Evolutionary conservation across 2,113 vertebrate species (phyloP), one percentile per base, ranked within the genome.

Genomic region (Notechis scutatus): DNA sequence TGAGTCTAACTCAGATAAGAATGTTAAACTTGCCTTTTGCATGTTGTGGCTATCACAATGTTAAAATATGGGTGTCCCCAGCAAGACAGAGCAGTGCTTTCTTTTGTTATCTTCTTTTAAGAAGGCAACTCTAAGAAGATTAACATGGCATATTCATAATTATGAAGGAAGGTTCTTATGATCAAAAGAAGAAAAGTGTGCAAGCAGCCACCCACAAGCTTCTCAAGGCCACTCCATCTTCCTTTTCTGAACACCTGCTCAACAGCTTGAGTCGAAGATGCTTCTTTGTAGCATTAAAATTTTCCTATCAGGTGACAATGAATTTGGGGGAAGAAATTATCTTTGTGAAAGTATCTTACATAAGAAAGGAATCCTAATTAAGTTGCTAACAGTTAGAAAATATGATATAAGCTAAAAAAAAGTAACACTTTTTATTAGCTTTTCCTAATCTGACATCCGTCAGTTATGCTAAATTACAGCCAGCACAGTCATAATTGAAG

Each of bases 1-100:
- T 95, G 95, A 45, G 85, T 45, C 12, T 8, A 18, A 3, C 50
- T 45, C 57, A 92, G 88, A 96, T 96, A 96, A 96, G 96, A 89
- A 94, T 94, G 96, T 89, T 94, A 86, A 56, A 3, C 52, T 91
- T 92, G 57, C 85, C 89, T 96, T 92, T 93, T 92, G 92, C 92
- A 24, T 50, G 90, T 29, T 81, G 56, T 34, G 50, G 34, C 88
- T 93, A 95, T 91, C 85, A 89, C 0, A 26, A 20, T 42, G 9
- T 88, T 91, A 11, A 45, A 91, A 88, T 26, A 56, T 50, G 55
- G 0, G n/a, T 1, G 3, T 9, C 14, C 64, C 74, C 54, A 55
- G 55, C 15, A 50, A 52, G n/a, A 42, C 85, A 61, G 85, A 96
- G 55, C 45, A 87, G 55, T 87, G 92, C 86, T 54, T 92, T 88